Evolutionary conservation across 2,888 invertebrate genomes (phyloP), one percentile per base, ranked within the genome.

Genomic region (Agrochola macilenta): DNA sequence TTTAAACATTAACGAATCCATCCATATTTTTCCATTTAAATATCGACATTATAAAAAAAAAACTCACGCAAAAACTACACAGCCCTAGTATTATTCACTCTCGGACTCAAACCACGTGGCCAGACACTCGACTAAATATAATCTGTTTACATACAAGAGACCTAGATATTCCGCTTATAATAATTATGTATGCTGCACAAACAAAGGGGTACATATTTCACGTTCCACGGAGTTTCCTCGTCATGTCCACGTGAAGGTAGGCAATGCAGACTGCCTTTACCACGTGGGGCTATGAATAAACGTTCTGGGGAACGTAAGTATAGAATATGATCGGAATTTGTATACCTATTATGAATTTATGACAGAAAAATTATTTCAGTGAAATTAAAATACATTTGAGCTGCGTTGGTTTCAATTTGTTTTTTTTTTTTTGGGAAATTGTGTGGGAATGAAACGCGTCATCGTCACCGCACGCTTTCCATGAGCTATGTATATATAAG

Each of bases 241-340:
- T 23, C 20, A 2, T 12, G 46, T 1, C 68, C 82, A 82, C 85
- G 82, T 82, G 85, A 23, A 35, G 23, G 1, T 12, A 58, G n/a
- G 64, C 46, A 60, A 49, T 57, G 35, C 30, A 14, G n/a, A 11
- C 39, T 43, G 58, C 8, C 23, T 8, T n/a, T 14, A 64, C 61
- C 82, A 85, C 77, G 85, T 82, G 85, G 63, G 57, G 2, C 66
- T 71, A 69, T 35, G 54, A 71, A 81, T 81, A 81, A 49, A 66
- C 12, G 1, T n/a, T n/a, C 26, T 26, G 7, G 12, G 46, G n/a
- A 52, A 75, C 23, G 9, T 26, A 74, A 8, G n/a, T 54, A 11
- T 30, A 30, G 30, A 81, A 75, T 81, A 20, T n/a, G 35, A 46
- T 65, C 26, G 35, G 77, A 60, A 8, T 65, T 65, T 54, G 35